Evolutionary conservation across 2,113 vertebrate genomes (phyloP).

Genomic region (Prionailurus viverrinus): DNA sequence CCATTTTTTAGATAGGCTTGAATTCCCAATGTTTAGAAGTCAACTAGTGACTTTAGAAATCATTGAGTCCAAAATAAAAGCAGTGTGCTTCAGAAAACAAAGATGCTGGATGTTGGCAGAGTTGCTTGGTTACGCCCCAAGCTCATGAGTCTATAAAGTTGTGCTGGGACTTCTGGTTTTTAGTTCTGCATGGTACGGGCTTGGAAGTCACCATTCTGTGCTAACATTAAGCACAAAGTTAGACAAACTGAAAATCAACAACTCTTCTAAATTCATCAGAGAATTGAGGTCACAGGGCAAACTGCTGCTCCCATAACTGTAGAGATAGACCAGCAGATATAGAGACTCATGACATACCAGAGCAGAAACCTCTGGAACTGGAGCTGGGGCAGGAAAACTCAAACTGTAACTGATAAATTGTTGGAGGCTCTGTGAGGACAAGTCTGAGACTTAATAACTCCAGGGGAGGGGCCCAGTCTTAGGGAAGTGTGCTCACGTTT

Average conservation of each 20-base stretch:
- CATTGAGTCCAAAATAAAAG: neutral
- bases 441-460: neutral
- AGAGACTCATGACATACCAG: neutral
- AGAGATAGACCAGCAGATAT: neutral
- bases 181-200: neutral
- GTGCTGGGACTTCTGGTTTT: neutral
- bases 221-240: neutral
- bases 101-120: neutral
- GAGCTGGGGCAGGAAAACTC: neutral
- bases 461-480: neutral
- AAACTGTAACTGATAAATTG: neutral
- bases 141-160: neutral
- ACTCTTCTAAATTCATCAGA: neutral
- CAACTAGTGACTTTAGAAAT: neutral
- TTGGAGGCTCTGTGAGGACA: neutral
- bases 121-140: neutral
- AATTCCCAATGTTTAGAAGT: neutral
- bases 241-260: neutral
- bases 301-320: neutral
- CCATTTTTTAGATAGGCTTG: neutral
- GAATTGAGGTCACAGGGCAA: neutral
- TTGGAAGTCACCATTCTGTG: neutral
- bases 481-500: neutral
- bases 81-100: neutral
- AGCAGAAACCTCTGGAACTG: neutral